phyloP scores from a whole-genome alignment of 2,113 vertebrate genomes.

The Vulpes vulpes region DNA sequence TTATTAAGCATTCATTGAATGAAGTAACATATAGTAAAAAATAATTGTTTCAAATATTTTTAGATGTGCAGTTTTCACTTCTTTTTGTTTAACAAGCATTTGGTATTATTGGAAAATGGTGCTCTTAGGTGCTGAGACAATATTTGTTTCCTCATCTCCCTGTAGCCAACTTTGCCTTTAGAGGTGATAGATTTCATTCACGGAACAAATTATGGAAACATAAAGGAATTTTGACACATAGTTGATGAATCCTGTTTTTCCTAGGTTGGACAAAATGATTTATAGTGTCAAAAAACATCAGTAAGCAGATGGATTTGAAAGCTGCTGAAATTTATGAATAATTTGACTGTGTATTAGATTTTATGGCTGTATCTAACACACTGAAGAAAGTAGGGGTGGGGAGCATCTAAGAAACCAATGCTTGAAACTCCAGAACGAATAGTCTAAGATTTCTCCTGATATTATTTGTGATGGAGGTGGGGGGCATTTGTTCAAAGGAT shows the following conservation, averaged over 20 bases:
- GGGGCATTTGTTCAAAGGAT: neutral
- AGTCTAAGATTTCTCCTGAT: neutral
- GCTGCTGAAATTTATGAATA: conserved; percentile 23
- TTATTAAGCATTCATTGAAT: neutral
- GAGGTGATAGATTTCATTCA: conserved; percentile 57
- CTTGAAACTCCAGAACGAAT: neutral
- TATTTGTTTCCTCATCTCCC: neutral
- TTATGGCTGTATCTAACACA: neutral
- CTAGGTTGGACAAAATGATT: conserved; percentile 36
- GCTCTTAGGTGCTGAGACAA: neutral
- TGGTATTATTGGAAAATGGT: accelerated
- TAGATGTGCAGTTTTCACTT: neutral
- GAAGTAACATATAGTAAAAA: neutral
- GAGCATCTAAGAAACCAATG: neutral
- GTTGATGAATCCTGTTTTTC: conserved; percentile 46
- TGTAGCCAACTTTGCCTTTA: neutral
- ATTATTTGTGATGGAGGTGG: neutral
- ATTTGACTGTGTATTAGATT: conserved; percentile 43
- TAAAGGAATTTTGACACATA: conserved; percentile 55
- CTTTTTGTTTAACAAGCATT: neutral
- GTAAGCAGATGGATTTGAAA: conserved; percentile 46
- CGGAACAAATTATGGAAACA: conserved; percentile 6
- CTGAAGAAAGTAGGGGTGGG: neutral
- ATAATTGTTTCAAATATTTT: neutral
- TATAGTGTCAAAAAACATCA: conserved; percentile 45